Conservation (phyloP, 1,140 invertebrate species). For the Danaus melanippus region DNA sequence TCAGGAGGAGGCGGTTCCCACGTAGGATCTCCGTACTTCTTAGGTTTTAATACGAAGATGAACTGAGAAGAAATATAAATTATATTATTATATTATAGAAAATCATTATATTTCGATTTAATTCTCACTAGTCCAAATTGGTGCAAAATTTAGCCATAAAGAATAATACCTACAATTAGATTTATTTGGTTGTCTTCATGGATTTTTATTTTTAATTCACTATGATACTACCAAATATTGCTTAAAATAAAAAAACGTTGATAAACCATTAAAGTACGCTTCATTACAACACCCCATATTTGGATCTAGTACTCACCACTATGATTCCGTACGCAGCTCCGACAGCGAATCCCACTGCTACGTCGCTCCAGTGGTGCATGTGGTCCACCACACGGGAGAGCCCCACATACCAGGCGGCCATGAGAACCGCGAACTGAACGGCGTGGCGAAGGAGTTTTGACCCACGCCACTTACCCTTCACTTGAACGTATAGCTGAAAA, state of each 20-base stretch:
- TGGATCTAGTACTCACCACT: conserved; percentile 28
- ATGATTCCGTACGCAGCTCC: conserved; percentile 57
- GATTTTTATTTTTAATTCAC: too few species aligned
- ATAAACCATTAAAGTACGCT: too few species aligned
- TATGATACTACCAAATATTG: too few species aligned
- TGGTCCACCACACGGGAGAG: conserved; percentile 92
- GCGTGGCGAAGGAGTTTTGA: conserved; percentile 84
- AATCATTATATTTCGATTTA: too few species aligned
- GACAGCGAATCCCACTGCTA: conserved; percentile 73
- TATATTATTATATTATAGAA: too few species aligned
- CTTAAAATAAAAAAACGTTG: too few species aligned
- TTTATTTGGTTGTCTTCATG: too few species aligned
- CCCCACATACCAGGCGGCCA: conserved; percentile 85
- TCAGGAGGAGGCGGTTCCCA: conserved; percentile 36
- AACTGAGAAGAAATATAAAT: conserved; percentile 38
- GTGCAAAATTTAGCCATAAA: too few species aligned
- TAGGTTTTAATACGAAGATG: conserved; percentile 46
- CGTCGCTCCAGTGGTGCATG: conserved; percentile 95
- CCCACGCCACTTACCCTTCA: conserved; percentile 81
- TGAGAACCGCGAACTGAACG: conserved; percentile 80
- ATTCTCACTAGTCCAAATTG: too few species aligned
- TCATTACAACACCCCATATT: too few species aligned
- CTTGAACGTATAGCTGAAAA: conserved; percentile 87
- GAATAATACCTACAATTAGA: too few species aligned
- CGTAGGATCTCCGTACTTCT: conserved; percentile 36